These are phyloP conservation scores for Cochlearius cochlearius DNA, from an alignment of 2,113 vertebrate genomes.

Conservation along the genomic window DNA sequence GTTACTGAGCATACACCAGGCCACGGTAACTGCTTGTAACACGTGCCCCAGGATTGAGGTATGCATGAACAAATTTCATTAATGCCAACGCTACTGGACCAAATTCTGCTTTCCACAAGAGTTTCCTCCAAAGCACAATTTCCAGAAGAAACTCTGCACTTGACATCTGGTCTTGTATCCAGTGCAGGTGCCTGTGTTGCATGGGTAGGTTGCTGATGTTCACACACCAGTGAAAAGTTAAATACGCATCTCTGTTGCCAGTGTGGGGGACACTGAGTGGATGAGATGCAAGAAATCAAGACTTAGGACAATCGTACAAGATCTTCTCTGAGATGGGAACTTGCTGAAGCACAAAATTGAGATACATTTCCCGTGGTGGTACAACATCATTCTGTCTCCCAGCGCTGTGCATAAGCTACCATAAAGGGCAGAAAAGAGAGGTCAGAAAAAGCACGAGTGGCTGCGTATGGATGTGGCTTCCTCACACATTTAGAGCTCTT, in stretches of 20 bases:
- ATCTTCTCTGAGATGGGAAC: neutral
- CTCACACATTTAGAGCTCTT: neutral
- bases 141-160: neutral
- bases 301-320: neutral
- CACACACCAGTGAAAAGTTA: neutral
- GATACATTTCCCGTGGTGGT: neutral
- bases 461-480: neutral
- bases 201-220: neutral
- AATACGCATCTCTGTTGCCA: neutral
- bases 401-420: neutral
- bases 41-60: neutral
- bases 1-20: neutral
- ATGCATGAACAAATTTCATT: neutral
- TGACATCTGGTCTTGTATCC: neutral
- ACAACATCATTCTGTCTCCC: neutral
- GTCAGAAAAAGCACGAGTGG: neutral
- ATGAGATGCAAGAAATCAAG: neutral
- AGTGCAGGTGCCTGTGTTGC: neutral
- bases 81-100: neutral
- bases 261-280: accelerated
- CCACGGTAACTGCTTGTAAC: neutral
- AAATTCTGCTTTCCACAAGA: neutral
- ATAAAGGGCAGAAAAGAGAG: neutral
- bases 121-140: neutral
- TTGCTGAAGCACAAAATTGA: neutral